Base-by-base conservation (phyloP, 2,797 vertebrate species). In the Myiotriccus ornatus region DNA sequence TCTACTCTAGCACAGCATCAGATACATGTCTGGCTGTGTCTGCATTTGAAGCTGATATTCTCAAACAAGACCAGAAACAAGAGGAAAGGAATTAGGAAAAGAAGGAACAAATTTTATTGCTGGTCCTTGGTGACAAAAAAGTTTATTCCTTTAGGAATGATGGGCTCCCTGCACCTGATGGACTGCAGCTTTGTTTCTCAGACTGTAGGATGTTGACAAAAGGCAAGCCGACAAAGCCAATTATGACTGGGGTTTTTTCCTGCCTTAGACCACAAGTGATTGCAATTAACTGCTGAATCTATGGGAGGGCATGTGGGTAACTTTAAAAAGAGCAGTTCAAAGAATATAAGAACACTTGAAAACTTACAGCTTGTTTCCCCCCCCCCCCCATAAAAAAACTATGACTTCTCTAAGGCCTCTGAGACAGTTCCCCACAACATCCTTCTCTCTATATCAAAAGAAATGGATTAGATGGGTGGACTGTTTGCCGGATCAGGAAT, bases 361-460 rank as follows among this genome's bases (percentile, higher is more conserved):
- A 84, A 89, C 6, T 52, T 76, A 22, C 0, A 0, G 9, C 20
- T 62, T 76, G 2, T 22, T 32, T 55, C n/a, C 17, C 17, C 8
- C 41, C 41, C 9, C 5, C 5, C 22, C 27, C 20, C 37, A 70
- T 89, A 70, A 77, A 87, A 87, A 84, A 55, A 24, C 7, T 24
- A 9, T 12, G 3, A 59, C 8, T 83, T 89, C 15, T 34, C 2
- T 37, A 67, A 63, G 35, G 39, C 10, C 28, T 63, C 41, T 35
- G n/a, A 84, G 35, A 86, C 0, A 2, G 20, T 32, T 10, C 14
- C 21, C 14, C 34, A 37, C 17, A 84, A 49, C 8, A 76, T 16
- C 24, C 21, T 85, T 43, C 35, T 71, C 71, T 79, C 53, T 59
- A 10, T 71, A 63, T 1, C 37, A 49, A 8, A 28, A 4, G 81